Conservation (phyloP, 2,888 invertebrate genomes). For the Troilus luridus region DNA sequence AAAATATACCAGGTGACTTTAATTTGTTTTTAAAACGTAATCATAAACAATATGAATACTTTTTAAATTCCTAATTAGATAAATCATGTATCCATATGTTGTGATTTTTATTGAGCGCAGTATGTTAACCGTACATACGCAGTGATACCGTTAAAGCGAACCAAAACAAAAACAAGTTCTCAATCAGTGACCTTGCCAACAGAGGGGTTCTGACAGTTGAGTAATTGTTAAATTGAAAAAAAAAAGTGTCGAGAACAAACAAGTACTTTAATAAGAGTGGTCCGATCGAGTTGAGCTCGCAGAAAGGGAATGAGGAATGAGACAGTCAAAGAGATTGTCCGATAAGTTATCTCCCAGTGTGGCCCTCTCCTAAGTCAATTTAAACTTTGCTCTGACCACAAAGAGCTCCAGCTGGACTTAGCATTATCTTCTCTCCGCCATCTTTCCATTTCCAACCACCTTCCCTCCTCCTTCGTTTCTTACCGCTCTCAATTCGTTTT, state of each 20-base stretch:
- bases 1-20: no score
- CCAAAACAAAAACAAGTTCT: not conserved
- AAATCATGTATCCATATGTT: no score
- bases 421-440: constrained; percentile 41
- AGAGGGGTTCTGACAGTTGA: not conserved
- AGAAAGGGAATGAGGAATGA: constrained; percentile 62
- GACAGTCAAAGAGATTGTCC: constrained; percentile 61
- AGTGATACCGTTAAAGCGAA: not conserved
- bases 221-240: constrained; percentile 45
- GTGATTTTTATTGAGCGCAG: no score
- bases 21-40: no score
- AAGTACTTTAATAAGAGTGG: constrained; percentile 31
- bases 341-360: constrained; percentile 59
- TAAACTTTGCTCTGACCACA: constrained; percentile 43
- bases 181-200: not conserved
- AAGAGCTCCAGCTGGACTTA: constrained; percentile 48
- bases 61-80: no score
- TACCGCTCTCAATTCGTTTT: not conserved
- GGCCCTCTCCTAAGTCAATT: constrained; percentile 54
- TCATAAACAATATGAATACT: no score
- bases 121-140: no score
- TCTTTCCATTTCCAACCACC: constrained; percentile 45
- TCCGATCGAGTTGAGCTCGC: constrained; percentile 25
- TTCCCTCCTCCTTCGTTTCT: not conserved
- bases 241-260: constrained; percentile 44